These are phyloP conservation scores for Actinopyga echinites DNA, from an alignment of 53 echinoderm and acorn worm species.

Conservation along the genomic window DNA sequence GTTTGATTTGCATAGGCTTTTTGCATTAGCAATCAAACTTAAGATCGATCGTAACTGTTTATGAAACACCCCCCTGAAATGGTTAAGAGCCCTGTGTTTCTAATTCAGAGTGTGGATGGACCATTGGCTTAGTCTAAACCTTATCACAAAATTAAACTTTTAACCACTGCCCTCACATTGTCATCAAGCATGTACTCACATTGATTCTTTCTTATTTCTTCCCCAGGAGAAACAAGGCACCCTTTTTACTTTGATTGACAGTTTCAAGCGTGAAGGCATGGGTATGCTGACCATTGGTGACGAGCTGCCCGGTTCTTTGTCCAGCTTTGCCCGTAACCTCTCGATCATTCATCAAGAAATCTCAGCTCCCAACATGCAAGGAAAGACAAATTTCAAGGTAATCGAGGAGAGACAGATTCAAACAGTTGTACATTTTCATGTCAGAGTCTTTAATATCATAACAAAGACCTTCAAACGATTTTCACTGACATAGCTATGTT, in stretches of 20 bases:
- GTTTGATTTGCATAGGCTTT: too few relatives aligned
- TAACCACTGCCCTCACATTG: too few relatives aligned
- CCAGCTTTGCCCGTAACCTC: constrained; percentile 89
- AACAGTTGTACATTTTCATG: not conserved
- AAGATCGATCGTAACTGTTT: too few relatives aligned
- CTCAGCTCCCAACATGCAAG: constrained; percentile 98
- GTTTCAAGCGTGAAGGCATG: constrained; percentile 90
- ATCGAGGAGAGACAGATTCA: not conserved
- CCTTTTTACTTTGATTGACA: constrained; percentile 91
- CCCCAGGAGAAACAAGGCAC: constrained; percentile 90
- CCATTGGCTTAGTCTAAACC: too few relatives aligned
- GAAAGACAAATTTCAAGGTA: constrained; percentile 91
- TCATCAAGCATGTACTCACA: too few relatives aligned
- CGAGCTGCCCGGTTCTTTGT: constrained; percentile 78
- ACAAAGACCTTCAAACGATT: too few relatives aligned
- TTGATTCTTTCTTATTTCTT: not conserved
- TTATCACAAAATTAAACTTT: too few relatives aligned
- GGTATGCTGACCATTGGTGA: constrained; percentile 93
- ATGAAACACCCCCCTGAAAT: too few relatives aligned
- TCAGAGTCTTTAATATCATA: not conserved
- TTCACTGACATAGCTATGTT: too few relatives aligned
- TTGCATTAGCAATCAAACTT: too few relatives aligned
- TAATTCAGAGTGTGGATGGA: too few relatives aligned
- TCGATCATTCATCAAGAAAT: constrained; percentile 97
- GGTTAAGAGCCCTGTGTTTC: too few relatives aligned